These are phyloP conservation scores for Octodonta nipae DNA, from an alignment of 2,888 invertebrate genomes.

Conservation along the genomic window DNA sequence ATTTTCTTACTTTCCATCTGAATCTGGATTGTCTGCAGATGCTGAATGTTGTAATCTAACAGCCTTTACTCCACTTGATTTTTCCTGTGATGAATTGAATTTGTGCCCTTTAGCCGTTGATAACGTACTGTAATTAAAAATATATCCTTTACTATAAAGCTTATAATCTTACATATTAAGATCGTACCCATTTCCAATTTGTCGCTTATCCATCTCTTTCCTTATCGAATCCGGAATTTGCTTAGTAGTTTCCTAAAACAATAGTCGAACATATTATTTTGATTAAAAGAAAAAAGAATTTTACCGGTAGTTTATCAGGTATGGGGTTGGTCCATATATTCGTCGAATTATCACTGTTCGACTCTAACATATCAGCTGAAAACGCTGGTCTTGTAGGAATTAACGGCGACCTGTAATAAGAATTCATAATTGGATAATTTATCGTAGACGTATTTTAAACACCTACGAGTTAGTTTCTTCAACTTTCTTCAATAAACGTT, in stretches of 20 bases:
- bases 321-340: conserved; percentile 64
- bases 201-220: conserved; percentile 48
- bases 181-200: conserved; percentile 47
- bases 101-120: conserved; percentile 16
- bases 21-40: no score
- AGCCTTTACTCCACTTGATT: conserved; percentile 18
- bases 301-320: conserved; percentile 33
- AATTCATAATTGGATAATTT: no score
- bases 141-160: no score
- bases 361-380: conserved; percentile 38
- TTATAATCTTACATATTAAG: no score
- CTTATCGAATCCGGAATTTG: conserved; percentile 50
- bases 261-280: background rate
- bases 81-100: conserved; percentile 28
- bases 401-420: conserved; percentile 71
- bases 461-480: conserved; percentile 81
- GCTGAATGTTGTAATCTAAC: no score
- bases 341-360: conserved; percentile 29
- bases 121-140: no score
- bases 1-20: no score
- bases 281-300: background rate
- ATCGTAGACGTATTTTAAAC: no score
- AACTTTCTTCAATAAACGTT: conserved; percentile 70
- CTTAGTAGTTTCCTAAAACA: conserved; percentile 15
- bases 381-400: conserved; percentile 64